A percentile compares a stretch with the other conserved stretches of the same genome.
Conservation (phyloP, 1,140 invertebrate species). For the Drosophila simulans region DNA sequence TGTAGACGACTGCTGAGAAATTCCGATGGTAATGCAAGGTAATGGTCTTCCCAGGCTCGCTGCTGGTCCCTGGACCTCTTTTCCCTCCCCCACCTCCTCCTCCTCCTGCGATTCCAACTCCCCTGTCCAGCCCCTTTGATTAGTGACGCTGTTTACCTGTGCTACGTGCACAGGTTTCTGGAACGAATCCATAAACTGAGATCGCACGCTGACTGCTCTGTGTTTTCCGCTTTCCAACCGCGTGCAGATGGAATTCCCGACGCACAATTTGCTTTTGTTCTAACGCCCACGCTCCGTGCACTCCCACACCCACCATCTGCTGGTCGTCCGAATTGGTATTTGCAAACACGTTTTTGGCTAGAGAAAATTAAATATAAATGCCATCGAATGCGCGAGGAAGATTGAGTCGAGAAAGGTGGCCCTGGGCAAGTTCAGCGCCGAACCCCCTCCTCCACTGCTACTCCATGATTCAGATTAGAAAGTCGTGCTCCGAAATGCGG, state of each 20-base stretch:
- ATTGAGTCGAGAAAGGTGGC: constrained; percentile 51
- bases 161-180: constrained; percentile 72
- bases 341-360: constrained; percentile 67
- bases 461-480: constrained; percentile 62
- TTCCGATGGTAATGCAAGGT: constrained; percentile 75
- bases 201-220: constrained; percentile 55
- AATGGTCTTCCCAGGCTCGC: constrained; percentile 53
- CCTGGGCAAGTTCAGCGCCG: constrained; percentile 3
- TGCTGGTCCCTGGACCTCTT: constrained; percentile 14
- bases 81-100: constrained; percentile 1
- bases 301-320: not conserved
- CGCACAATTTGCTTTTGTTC: constrained; percentile 67
- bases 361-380: constrained; percentile 76
- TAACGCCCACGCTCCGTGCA: constrained; percentile 57
- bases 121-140: constrained; percentile 56
- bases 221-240: constrained; percentile 41
- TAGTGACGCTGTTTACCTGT: constrained; percentile 80
- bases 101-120: not conserved
- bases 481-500: constrained; percentile 60
- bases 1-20: constrained; percentile 47
- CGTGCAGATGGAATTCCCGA: constrained; percentile 66
- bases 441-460: not conserved
- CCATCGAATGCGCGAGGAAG: constrained; percentile 50
- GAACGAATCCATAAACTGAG: constrained; percentile 79
- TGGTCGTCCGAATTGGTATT: constrained; percentile 37